A percentile compares a stretch with the other conserved stretches of the same genome.
These are phyloP conservation scores for Rhinichthys osculus DNA, from an alignment of 2,797 vertebrate species.

Conservation along the genomic window DNA sequence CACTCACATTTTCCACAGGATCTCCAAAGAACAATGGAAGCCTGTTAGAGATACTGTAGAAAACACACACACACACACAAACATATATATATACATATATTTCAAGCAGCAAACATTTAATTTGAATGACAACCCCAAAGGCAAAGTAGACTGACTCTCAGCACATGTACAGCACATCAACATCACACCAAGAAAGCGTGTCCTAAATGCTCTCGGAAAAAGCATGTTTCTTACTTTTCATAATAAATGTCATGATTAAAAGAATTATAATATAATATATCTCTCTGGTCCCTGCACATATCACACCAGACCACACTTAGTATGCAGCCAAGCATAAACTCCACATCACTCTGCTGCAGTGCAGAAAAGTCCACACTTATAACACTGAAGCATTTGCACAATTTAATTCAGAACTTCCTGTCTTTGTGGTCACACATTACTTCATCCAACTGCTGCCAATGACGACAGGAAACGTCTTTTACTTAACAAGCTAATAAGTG, in stretches of 20 bases:
- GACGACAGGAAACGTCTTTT: neutral
- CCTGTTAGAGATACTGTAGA: constrained; percentile 20
- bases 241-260: neutral
- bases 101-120: neutral
- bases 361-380: neutral
- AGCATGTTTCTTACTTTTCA: neutral
- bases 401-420: neutral
- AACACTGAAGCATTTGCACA: constrained; percentile 13
- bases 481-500: constrained; percentile 17
- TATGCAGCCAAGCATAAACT: neutral
- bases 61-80: constrained; percentile 2
- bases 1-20: constrained; percentile 69
- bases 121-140: neutral
- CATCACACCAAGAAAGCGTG: neutral
- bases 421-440: constrained; percentile 7
- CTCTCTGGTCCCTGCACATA: neutral
- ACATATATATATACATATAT: neutral
- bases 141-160: neutral
- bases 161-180: neutral
- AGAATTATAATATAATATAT: neutral
- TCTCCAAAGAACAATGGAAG: constrained; percentile 64
- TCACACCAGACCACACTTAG: neutral
- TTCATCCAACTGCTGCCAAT: constrained; percentile 12
- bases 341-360: too few species aligned
- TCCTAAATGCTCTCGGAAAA: neutral